Base-by-base conservation (phyloP, 2,888 invertebrate genomes). In the Plagodis dolabraria region DNA sequence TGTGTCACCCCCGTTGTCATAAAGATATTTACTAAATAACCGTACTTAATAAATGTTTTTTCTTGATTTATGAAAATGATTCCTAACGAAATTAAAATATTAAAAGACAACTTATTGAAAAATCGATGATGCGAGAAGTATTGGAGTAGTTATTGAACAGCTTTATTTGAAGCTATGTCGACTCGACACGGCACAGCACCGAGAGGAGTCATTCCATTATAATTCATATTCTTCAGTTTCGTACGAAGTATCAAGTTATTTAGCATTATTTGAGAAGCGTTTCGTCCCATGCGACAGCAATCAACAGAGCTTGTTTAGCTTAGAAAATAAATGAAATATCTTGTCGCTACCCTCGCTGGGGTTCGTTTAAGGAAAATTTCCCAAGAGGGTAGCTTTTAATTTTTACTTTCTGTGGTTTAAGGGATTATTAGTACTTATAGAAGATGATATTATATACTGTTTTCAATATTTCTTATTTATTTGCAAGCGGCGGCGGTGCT, bases 311-410 rank as follows among this genome's bases (percentile, higher is more conserved):
- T 35, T 12, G 33, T 51, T 36, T 22, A 44, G 44, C 44, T 35
- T 5, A 12, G 51, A 46, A 46, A 53, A 53, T 53, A 53, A 53
- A 46, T 46, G 38, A 53, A 53, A 46, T 45, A 38, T 10, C 35
- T 53, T 46, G 38, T 9, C 12, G 8, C 50, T 34, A 0, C 11
- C n/a, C 52, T 10, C 33, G n/a, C 34, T 33, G 34, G 44, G 35
- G 11, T 44, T 34, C 43, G 33, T 53, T 53, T 53, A 46, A 53
- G 8, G n/a, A 10, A 45, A 33, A 53, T 53, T 53, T 53, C 53
- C 53, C 53, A 38, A 6, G 52, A 33, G 53, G 53, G 46, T 46
- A 33, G 45, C 12, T 44, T 45, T 52, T 52, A 52, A 45, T 52
- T 45, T 52, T 1, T 36, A 22, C 12, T 8, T 34, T 35, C 12